Conservation (phyloP, 2,797 vertebrate genomes). For the Girardinus metallicus region DNA sequence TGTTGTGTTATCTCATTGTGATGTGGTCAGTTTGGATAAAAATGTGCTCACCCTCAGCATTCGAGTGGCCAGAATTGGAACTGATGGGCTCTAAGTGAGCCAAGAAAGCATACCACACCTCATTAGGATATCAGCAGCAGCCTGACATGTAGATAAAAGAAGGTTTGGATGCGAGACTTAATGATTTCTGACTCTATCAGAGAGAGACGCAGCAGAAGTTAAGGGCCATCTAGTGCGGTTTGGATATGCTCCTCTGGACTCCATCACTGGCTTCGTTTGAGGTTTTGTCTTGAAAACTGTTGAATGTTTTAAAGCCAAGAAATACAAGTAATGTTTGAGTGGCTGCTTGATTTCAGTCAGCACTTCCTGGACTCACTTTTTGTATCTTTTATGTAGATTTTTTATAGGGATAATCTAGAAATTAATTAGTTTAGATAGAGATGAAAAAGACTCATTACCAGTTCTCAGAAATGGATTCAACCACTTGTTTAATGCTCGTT, state of each 20-base stretch:
- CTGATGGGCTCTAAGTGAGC: too few species aligned
- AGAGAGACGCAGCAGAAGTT: too few species aligned
- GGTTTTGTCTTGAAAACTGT: too few species aligned
- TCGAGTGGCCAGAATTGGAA: background rate
- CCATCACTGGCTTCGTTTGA: background rate
- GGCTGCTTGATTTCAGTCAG: background rate
- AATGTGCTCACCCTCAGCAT: background rate
- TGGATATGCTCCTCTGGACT: background rate
- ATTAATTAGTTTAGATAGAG: background rate
- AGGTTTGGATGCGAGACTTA: too few species aligned
- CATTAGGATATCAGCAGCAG: too few species aligned
- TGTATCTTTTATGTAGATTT: too few species aligned
- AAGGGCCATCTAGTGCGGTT: background rate
- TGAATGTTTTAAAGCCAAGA: background rate
- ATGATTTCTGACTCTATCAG: too few species aligned
- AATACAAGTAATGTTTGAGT: background rate
- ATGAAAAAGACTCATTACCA: background rate
- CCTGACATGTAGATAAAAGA: too few species aligned
- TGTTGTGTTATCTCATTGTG: background rate
- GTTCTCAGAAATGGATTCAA: background rate
- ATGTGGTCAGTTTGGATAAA: background rate
- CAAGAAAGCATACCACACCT: too few species aligned
- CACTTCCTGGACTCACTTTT: background rate
- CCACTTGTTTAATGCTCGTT: background rate
- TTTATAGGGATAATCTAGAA: background rate